Evolutionary conservation across 2,888 invertebrate species (phyloP).

Genomic region (Phengaris alcon): DNA sequence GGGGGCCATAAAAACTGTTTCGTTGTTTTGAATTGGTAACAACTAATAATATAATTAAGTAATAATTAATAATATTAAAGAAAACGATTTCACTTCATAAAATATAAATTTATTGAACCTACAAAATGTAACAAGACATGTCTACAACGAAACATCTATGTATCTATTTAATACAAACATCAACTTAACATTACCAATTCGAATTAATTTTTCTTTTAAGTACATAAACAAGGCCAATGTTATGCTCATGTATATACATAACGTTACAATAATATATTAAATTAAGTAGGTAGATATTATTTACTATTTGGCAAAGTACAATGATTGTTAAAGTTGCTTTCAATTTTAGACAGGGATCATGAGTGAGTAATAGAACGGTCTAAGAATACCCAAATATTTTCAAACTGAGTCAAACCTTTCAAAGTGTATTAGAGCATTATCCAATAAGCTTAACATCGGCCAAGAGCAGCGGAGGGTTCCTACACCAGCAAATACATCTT

Average conservation of each 20-base stretch:
- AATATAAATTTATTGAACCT: conserved; percentile 27
- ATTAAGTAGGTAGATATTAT: neutral
- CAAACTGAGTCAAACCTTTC: too few relatives aligned
- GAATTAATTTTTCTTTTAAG: conserved; percentile 17
- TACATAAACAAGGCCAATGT: conserved; percentile 8
- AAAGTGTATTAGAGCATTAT: too few relatives aligned
- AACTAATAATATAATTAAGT: neutral
- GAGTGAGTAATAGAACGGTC: too few relatives aligned
- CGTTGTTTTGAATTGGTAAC: too few relatives aligned
- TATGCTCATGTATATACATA: neutral
- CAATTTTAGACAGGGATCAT: too few relatives aligned
- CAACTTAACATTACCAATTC: conserved; percentile 9
- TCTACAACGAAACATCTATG: conserved; percentile 27
- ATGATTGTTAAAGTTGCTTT: too few relatives aligned
- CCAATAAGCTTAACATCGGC: neutral
- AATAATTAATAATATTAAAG: neutral
- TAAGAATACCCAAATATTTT: too few relatives aligned
- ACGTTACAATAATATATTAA: too few relatives aligned
- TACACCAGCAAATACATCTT: too few relatives aligned
- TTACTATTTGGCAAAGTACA: too few relatives aligned
- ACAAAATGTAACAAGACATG: conserved; percentile 27
- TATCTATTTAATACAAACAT: conserved; percentile 12
- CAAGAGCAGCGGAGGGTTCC: neutral
- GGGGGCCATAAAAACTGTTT: too few relatives aligned
- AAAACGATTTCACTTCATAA: neutral